Base-by-base conservation (phyloP, 2,113 vertebrate genomes). In the Pungitius pungitius region DNA sequence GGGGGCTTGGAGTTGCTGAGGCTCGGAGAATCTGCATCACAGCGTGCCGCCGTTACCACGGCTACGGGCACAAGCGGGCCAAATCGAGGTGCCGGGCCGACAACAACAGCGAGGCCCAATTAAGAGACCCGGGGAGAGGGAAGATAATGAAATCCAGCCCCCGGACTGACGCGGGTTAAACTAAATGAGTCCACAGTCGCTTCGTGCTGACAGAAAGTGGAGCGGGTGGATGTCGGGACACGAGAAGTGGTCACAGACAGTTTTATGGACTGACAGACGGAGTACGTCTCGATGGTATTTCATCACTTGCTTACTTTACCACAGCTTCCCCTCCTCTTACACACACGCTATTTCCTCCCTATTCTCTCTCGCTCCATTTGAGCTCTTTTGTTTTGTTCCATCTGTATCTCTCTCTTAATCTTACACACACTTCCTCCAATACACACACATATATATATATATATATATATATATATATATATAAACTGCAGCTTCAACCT, bases 1-100 rank as follows among this genome's bases (percentile, higher is more conserved):
- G 60, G 66, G 71, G 64, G 39, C 24, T 45, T 75, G 77, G 51
- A 78, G 79, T 80, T 55, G 2, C 78, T 52, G 79, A 80, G 61
- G 80, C 86, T 80, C 20, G 35, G 70, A 81, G 81, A 88, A 80
- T 82, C 89, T 87, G 86, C 82, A 77, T 80, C 89, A 59, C 90
- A 86, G 89, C 75, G 69, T 82, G 87, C 81, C 77, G 87, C 90
- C 90, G 93, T 94, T 92, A 90, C 92, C 93, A 93, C 85, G 90
- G 91, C 86, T 92, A 93, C 91, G 80, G 85, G 73, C 88, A 91
- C 88, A 87, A 75, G 75, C 55, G 56, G 85, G 78, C 86, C 87
- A 77, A 91, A 87, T 89, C 89, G 91, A 93, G 92, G 93, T 93
- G 90, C 89, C 86, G 75, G 69, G 62, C 86, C 62, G 51, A 88